These are phyloP conservation scores for Drepana arcuata DNA, from an alignment of 1,140 invertebrate genomes.

Conservation along the genomic window DNA sequence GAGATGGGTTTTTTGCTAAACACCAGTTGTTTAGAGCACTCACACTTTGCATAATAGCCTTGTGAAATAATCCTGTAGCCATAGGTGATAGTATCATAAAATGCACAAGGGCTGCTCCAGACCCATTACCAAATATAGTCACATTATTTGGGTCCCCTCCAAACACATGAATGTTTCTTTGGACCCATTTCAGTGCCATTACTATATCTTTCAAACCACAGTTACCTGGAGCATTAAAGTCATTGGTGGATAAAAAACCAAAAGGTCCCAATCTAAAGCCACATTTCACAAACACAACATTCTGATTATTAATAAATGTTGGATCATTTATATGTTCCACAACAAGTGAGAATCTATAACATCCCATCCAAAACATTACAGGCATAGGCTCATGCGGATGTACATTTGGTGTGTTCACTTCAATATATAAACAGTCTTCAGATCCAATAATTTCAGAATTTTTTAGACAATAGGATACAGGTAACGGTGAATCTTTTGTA, in stretches of 20 bases:
- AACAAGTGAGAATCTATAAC: slow-evolving; percentile 26
- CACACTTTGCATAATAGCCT: slow-evolving; percentile 61
- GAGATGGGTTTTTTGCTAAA: slow-evolving; percentile 37
- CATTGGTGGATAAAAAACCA: slow-evolving; percentile 54
- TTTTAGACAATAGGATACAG: slow-evolving; percentile 14
- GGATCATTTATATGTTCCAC: slow-evolving; percentile 34
- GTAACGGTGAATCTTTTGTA: slow-evolving; percentile 28
- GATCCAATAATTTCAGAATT: slow-evolving; percentile 22
- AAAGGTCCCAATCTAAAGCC: slow-evolving; percentile 48
- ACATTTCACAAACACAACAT: slow-evolving; percentile 48
- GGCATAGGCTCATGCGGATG: slow-evolving; percentile 38
- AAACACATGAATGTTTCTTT: slow-evolving; percentile 74
- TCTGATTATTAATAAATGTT: slow-evolving; percentile 32
- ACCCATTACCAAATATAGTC: slow-evolving; percentile 75
- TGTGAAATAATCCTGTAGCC: slow-evolving; percentile 71
- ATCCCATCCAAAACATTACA: slow-evolving; percentile 60
- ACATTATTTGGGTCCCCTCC: slow-evolving; percentile 75
- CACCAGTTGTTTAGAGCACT: slow-evolving; percentile 53
- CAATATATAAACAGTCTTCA: slow-evolving; percentile 56
- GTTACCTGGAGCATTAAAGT: slow-evolving; percentile 71
- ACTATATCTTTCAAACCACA: slow-evolving; percentile 76
- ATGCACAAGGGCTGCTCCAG: slow-evolving; percentile 73
- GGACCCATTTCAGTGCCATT: slow-evolving; percentile 74
- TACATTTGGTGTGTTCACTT: slow-evolving; percentile 35
- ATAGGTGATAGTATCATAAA: slow-evolving; percentile 69